phyloP scores from a whole-genome alignment of 2,888 invertebrate species.

The Pseudoips prasinana region DNA sequence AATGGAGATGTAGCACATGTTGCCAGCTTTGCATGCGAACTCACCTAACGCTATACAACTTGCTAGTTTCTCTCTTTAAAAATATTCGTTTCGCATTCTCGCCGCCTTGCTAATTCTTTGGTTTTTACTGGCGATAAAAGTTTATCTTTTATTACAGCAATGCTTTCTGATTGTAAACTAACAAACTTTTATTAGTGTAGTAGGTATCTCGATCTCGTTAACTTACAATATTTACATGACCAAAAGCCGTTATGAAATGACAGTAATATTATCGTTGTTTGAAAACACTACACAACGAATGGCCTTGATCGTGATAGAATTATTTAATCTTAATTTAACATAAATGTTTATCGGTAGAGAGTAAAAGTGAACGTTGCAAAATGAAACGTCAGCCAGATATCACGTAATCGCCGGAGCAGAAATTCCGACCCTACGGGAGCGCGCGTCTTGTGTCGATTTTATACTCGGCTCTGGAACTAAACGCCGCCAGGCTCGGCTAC shows the following conservation, averaged over 20 bases:
- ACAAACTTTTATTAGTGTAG: background rate
- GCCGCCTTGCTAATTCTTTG: conserved; percentile 7
- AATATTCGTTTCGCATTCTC: conserved; percentile 18
- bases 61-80: conserved; percentile 30
- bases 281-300: too few species aligned
- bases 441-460: conserved; percentile 59
- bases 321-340: too few species aligned
- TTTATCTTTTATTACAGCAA: conserved; percentile 1
- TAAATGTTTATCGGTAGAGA: too few species aligned
- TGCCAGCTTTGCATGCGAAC: conserved; percentile 45
- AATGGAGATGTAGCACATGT: conserved; percentile 50
- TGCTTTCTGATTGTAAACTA: background rate
- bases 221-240: too few species aligned
- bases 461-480: conserved; percentile 48
- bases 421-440: conserved; percentile 43
- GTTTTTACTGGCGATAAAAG: conserved; percentile 14
- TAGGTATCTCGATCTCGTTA: too few species aligned
- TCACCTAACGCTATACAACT: conserved; percentile 28
- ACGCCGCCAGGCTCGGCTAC: conserved; percentile 46
- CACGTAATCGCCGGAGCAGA: conserved; percentile 60
- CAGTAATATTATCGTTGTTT: too few species aligned
- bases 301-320: too few species aligned
- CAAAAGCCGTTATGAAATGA: too few species aligned
- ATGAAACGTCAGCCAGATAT: conserved; percentile 69
- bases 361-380: conserved; percentile 42